phyloP scores from a whole-genome alignment of 2,113 vertebrate genomes.

The Pleuronectes platessa region DNA sequence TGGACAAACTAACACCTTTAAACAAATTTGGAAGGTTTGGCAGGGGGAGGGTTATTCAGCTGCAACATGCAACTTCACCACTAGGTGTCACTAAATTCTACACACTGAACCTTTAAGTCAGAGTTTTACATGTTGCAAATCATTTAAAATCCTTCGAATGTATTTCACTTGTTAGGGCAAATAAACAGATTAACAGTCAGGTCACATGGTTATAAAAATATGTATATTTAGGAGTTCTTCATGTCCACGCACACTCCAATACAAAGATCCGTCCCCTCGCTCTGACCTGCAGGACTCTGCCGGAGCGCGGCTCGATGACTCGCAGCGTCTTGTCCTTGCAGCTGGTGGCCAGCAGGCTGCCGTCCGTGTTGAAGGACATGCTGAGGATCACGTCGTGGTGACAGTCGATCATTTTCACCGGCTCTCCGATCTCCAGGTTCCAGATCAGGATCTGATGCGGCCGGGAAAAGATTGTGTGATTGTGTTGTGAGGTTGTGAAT shows the following conservation, averaged over 20 bases:
- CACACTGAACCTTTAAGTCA: no score
- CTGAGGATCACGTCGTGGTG: constrained; percentile 95
- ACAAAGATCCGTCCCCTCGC: neutral
- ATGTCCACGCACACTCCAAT: neutral
- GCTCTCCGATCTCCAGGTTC: constrained; percentile 95
- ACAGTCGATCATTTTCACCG: constrained; percentile 99
- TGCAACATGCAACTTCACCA: no score
- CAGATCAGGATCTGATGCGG: constrained; percentile 93
- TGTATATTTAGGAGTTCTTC: neutral
- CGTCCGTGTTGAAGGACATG: constrained; percentile 96
- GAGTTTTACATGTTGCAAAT: no score
- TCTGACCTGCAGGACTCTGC: constrained; percentile 91
- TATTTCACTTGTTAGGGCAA: no score
- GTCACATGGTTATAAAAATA: no score
- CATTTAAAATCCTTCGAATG: no score
- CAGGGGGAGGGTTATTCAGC: no score
- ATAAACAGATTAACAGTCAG: no score
- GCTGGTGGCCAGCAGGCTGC: constrained; percentile 93
- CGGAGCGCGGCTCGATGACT: constrained; percentile 93
- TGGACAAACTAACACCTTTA: no score
- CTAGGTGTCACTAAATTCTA: no score
- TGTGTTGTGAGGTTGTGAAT: no score
- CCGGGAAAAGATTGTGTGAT: neutral
- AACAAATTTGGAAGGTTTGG: no score
- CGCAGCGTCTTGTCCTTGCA: constrained; percentile 97